These are phyloP conservation scores for Drosophila fuyamai DNA, from an alignment of 1,140 invertebrate genomes.

Conservation along the genomic window DNA sequence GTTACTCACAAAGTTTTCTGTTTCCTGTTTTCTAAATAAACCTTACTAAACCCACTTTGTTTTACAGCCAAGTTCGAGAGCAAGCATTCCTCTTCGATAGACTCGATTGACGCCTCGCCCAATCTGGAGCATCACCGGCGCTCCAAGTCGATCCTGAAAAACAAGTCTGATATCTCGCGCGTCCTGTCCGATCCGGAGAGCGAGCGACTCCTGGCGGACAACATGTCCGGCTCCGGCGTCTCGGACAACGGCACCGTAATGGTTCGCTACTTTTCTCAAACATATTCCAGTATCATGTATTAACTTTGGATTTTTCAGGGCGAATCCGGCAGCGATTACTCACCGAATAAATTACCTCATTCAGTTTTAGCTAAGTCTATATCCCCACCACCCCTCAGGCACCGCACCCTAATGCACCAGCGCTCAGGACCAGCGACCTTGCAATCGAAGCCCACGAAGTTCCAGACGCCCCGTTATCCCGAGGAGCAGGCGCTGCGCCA, in stretches of 20 bases:
- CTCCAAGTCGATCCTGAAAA: slow-evolving; percentile 92
- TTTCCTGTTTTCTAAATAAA: too few species aligned
- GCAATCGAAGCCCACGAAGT: slow-evolving; percentile 83
- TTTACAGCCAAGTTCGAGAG: slow-evolving; percentile 85
- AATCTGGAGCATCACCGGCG: slow-evolving; percentile 88
- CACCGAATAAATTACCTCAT: slow-evolving; percentile 85
- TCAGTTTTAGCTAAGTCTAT: slow-evolving; percentile 85
- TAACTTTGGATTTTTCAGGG: slow-evolving; percentile 52
- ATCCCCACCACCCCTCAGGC: slow-evolving; percentile 84
- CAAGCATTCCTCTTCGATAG: slow-evolving; percentile 89
- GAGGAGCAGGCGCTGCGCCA: slow-evolving; percentile 81
- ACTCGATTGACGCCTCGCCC: slow-evolving; percentile 89
- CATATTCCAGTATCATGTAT: background rate
- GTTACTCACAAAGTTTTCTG: too few species aligned
- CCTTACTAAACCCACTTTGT: background rate
- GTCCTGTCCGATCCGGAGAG: slow-evolving; percentile 89
- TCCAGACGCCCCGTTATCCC: slow-evolving; percentile 83
- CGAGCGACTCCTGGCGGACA: slow-evolving; percentile 90
- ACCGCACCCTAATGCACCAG: slow-evolving; percentile 83
- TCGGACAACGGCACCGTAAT: slow-evolving; percentile 85
- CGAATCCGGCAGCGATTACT: slow-evolving; percentile 85
- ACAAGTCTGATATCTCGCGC: slow-evolving; percentile 87
- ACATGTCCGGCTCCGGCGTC: slow-evolving; percentile 85
- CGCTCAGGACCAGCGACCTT: slow-evolving; percentile 80
- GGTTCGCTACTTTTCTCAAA: slow-evolving; percentile 30